Conservation (phyloP, 2,888 invertebrate genomes). For the Papilio protenor region DNA sequence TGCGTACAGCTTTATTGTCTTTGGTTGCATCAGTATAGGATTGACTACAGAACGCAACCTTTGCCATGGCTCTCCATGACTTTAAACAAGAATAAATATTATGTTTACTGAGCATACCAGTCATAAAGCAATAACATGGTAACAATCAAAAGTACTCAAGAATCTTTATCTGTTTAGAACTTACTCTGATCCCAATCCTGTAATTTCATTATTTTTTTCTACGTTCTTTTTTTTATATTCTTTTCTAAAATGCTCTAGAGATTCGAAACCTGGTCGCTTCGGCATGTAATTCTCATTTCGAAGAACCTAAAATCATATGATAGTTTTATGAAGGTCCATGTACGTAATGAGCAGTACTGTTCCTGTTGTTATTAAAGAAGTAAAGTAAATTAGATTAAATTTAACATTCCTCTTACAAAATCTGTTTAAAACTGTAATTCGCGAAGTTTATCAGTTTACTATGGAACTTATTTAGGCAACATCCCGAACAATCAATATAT, state of each 20-base stretch:
- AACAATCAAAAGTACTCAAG: too few species aligned
- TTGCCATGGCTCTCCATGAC: constrained; percentile 92
- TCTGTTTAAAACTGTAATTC: too few species aligned
- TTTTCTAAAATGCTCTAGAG: constrained; percentile 62
- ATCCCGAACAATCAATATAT: too few species aligned
- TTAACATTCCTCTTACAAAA: too few species aligned
- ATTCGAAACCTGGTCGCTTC: constrained; percentile 60
- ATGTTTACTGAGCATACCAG: not conserved
- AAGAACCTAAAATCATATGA: constrained; percentile 57
- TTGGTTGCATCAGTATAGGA: constrained; percentile 90
- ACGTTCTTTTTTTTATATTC: constrained; percentile 51
- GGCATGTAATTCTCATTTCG: constrained; percentile 65
- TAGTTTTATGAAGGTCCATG: too few species aligned
- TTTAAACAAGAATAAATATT: constrained; percentile 56
- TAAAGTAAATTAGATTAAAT: too few species aligned
- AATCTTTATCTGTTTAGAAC: too few species aligned
- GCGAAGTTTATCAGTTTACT: too few species aligned
- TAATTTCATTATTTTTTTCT: constrained; percentile 42
- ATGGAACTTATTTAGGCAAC: too few species aligned
- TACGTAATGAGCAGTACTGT: not conserved
- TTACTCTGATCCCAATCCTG: constrained; percentile 59
- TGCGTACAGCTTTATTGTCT: constrained; percentile 87
- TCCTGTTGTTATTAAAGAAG: too few species aligned
- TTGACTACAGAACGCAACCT: constrained; percentile 89
- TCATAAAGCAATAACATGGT: not conserved